Evolutionary conservation across 2,113 vertebrate genomes (phyloP).

Genomic region (Thalassarche chlororhynchos): DNA sequence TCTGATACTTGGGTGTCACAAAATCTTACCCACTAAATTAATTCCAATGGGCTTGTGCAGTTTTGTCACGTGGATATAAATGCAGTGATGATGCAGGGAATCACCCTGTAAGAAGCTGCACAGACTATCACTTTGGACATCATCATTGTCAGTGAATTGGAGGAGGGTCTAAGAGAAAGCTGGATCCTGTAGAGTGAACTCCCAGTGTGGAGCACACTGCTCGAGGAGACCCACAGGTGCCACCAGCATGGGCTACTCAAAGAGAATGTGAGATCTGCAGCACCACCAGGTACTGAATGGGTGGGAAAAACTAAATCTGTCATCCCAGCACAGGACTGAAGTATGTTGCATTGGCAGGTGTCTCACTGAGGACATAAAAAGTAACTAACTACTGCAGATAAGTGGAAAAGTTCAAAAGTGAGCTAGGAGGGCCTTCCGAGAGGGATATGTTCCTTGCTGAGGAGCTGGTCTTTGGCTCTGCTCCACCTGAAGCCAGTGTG

Average conservation of each 20-base stretch:
- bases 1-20: not conserved
- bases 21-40: not conserved
- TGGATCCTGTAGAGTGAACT: not conserved
- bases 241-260: not conserved
- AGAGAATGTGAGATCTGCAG: not conserved
- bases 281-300: not conserved
- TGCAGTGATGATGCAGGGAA: not conserved
- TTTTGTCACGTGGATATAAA: not conserved
- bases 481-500: not conserved
- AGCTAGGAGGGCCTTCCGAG: not conserved
- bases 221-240: not conserved
- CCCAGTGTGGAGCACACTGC: not conserved
- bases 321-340: not conserved
- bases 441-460: not conserved
- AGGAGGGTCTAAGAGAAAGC: not conserved
- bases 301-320: not conserved
- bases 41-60: not conserved
- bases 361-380: not conserved
- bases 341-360: not conserved
- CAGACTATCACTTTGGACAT: not conserved
- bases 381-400: not conserved
- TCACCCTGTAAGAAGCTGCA: not conserved
- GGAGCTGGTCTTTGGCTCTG: not conserved
- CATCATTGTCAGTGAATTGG: not conserved
- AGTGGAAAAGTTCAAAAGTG: not conserved